Base-by-base conservation (phyloP, 2,113 vertebrate genomes). In the Agapornis roseicollis region DNA sequence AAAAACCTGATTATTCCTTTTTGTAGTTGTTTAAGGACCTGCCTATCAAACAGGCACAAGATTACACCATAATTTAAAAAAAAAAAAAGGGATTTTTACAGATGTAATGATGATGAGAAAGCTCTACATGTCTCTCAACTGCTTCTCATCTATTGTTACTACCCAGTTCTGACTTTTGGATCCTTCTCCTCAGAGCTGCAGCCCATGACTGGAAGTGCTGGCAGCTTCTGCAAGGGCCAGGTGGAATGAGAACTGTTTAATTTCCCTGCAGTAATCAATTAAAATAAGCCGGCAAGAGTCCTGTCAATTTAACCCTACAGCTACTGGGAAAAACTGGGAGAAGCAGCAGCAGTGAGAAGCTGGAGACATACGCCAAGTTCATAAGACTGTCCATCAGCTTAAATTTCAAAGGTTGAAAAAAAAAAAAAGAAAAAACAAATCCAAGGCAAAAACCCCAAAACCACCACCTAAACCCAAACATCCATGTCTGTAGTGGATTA, bases 61-160 rank as follows among this genome's bases (percentile, higher is more conserved):
- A 39, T 12, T 9, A 71, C 14, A 52, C 0, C 0, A 0, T 11
- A 50, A 44, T 27, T 39, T 27, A 8, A 17, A 35, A 66, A 44
- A n/a, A 47, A 71, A 52, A 49, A 71, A 52, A 18, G 13, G 6
- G 10, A 1, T 2, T 5, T 23, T 50, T 22, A 69, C 15, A 83
- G 28, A 77, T 17, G 7, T 18, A 77, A 80, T 31, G 13, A 47
- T 63, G 23, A 18, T 31, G 8, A 55, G 31, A 95, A 90, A 70
- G 37, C 8, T 33, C 47, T 56, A 2, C 10, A 50, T 58, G 44
- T 18, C 18, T 68, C 33, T 65, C 49, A 85, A 17, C 17, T 53
- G 42, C 31, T 80, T 63, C 60, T 88, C 55, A 77, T 47, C 4
- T 15, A 60, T 23, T 50, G 25, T 33, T 37, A 50, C 5, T n/a